Conservation (phyloP, 2,113 vertebrate species). For the Equus przewalskii region DNA sequence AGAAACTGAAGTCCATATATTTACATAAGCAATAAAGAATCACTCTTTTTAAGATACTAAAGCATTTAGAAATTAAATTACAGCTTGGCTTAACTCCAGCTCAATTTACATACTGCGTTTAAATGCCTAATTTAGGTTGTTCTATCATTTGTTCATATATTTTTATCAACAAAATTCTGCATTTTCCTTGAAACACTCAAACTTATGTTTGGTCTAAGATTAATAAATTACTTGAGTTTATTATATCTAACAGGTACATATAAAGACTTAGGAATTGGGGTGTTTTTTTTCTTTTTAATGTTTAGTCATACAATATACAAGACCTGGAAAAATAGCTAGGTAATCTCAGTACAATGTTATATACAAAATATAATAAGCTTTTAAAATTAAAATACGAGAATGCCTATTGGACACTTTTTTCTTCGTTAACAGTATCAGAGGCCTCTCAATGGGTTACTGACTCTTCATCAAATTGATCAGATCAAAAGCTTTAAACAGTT, state of each 20-base stretch:
- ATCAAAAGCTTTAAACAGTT: neutral
- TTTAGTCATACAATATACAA: neutral
- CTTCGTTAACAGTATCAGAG: neutral
- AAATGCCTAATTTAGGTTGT: neutral
- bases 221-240: neutral
- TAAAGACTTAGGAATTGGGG: neutral
- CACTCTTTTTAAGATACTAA: neutral
- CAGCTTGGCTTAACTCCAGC: neutral
- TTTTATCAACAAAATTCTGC: constrained; percentile 17
- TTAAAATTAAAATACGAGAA: neutral
- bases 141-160: neutral
- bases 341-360: neutral
- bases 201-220: neutral
- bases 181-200: neutral
- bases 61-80: neutral
- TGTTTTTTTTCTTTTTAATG: neutral
- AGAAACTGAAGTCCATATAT: neutral
- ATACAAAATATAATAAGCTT: neutral
- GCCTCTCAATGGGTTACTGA: neutral
- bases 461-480: neutral
- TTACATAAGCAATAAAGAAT: neutral
- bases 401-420: neutral
- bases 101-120: neutral
- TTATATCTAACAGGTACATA: neutral
- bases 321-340: neutral